Evolutionary conservation across 2,888 invertebrate species (phyloP).

Genomic region (Chrysolina haemoptera): DNA sequence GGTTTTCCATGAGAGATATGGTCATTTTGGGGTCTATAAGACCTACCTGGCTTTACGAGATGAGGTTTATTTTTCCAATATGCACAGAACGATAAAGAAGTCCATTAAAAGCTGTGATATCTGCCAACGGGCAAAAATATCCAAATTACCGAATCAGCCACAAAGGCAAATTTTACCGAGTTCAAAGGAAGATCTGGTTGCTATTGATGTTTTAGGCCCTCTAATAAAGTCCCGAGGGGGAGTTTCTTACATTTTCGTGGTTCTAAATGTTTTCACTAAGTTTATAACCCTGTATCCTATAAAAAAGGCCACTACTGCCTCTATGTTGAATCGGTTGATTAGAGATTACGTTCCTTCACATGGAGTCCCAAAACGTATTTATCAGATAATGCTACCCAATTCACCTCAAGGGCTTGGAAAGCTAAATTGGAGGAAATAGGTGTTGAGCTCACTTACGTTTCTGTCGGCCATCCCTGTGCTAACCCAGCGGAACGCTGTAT

Average conservation of each 20-base stretch:
- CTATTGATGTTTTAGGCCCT: slow-evolving; percentile 26
- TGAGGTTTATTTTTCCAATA: not conserved
- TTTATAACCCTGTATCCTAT: too few species aligned
- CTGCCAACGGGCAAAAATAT: slow-evolving; percentile 37
- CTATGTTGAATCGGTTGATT: not conserved
- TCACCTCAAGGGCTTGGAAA: slow-evolving; percentile 42
- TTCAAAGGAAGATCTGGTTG: slow-evolving; percentile 32
- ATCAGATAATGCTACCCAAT: slow-evolving; percentile 40
- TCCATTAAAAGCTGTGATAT: slow-evolving; percentile 32
- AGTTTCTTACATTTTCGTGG: too few species aligned
- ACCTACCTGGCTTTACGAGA: not conserved
- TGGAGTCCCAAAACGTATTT: slow-evolving; percentile 29
- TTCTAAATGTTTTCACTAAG: too few species aligned
- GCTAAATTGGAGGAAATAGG: slow-evolving; percentile 22
- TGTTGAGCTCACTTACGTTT: slow-evolving; percentile 35
- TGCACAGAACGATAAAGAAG: not conserved
- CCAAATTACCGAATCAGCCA: not conserved
- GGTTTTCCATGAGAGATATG: not conserved
- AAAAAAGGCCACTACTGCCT: too few species aligned
- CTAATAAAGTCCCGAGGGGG: too few species aligned
- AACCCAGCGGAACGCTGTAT: slow-evolving; percentile 54
- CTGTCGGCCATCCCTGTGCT: slow-evolving; percentile 51
- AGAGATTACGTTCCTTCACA: slow-evolving; percentile 34
- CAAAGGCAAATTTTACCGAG: not conserved
- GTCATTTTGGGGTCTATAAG: not conserved